phyloP scores from a whole-genome alignment of 1,140 invertebrate genomes.

The Pseudomyrmex cubaensis region DNA sequence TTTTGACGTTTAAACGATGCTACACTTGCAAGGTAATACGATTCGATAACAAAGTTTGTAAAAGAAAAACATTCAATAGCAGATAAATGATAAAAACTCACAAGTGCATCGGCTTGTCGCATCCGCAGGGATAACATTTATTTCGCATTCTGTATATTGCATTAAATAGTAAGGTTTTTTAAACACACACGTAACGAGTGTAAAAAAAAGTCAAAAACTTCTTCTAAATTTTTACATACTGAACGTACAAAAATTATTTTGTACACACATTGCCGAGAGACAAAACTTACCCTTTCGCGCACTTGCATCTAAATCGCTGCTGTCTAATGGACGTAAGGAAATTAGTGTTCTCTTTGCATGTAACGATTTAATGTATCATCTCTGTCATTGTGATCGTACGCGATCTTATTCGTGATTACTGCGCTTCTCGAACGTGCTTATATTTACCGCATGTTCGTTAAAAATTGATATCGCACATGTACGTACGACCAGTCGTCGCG shows the following conservation, averaged over 20 bases:
- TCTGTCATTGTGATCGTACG: no score
- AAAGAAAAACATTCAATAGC: no score
- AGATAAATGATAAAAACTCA: constrained; percentile 15
- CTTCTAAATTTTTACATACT: neutral
- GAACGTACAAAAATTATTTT: no score
- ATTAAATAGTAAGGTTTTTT: constrained; percentile 1
- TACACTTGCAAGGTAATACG: no score
- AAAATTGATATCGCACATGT: constrained; percentile 1
- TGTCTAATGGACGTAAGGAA: constrained; percentile 55
- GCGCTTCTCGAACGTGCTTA: neutral
- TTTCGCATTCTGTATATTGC: neutral
- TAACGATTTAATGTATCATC: no score
- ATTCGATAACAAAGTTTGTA: neutral
- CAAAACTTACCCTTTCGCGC: constrained; percentile 66
- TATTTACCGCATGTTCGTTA: neutral
- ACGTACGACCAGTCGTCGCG: constrained; percentile 61
- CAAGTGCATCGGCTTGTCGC: constrained; percentile 2
- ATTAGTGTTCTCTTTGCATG: constrained; percentile 61
- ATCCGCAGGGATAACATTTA: constrained; percentile 31
- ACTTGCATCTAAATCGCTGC: constrained; percentile 59
- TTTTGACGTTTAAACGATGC: neutral
- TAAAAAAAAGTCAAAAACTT: neutral
- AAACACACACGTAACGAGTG: no score
- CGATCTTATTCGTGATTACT: no score
- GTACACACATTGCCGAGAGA: no score